phyloP scores from a whole-genome alignment of 2,797 vertebrate genomes.

The Phylloscopus collybita region DNA sequence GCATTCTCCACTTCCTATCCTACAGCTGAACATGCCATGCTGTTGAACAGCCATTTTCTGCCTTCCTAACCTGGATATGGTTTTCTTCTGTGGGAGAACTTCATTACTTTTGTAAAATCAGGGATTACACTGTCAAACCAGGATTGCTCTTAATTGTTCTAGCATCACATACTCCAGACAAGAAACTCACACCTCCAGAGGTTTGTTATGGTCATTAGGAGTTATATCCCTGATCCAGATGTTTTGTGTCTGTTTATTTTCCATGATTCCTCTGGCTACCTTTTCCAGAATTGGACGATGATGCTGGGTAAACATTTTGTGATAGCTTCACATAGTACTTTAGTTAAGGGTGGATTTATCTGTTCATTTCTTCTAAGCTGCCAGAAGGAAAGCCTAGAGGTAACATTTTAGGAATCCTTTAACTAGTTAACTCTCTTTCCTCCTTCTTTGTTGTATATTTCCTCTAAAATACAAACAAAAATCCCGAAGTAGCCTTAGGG shows the following conservation, averaged over 20 bases:
- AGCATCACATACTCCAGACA: background rate
- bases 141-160: background rate
- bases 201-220: background rate
- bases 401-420: background rate
- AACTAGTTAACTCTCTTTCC: background rate
- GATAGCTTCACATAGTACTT: background rate
- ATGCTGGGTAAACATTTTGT: background rate
- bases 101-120: background rate
- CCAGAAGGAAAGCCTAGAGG: background rate
- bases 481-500: background rate
- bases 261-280: background rate
- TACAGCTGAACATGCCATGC: background rate
- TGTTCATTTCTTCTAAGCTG: background rate
- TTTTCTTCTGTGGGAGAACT: background rate
- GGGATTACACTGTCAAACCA: background rate
- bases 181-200: background rate
- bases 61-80: background rate
- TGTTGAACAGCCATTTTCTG: background rate
- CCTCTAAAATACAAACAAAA: background rate
- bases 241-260: background rate
- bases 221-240: background rate
- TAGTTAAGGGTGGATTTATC: background rate
- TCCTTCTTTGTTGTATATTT: background rate
- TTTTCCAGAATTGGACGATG: background rate
- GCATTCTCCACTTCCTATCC: background rate